phyloP scores from a whole-genome alignment of 2,113 vertebrate genomes.

The Plecotus auritus region DNA sequence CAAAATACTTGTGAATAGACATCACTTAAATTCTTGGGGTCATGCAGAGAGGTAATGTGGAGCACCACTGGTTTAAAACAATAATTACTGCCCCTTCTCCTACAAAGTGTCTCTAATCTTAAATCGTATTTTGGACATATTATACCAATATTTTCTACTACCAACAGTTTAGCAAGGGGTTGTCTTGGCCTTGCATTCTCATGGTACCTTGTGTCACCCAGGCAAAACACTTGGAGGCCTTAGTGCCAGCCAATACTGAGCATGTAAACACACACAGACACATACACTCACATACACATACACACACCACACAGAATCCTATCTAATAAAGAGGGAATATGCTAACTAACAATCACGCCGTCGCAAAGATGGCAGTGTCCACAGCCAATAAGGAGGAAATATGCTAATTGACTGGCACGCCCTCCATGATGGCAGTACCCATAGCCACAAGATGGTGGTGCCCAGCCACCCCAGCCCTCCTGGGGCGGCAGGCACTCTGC shows the following conservation, averaged over 20 bases:
- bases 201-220: not conserved
- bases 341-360: no score
- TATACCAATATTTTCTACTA: not conserved
- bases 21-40: not conserved
- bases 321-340: no score
- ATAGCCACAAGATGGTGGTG: no score
- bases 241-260: not conserved
- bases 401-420: no score
- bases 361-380: no score
- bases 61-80: not conserved
- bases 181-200: not conserved
- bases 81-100: not conserved
- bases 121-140: not conserved
- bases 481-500: no score
- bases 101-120: not conserved
- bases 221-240: not conserved
- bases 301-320: no score
- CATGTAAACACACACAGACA: not conserved
- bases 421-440: no score
- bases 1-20: not conserved
- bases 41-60: not conserved
- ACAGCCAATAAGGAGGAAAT: no score
- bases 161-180: not conserved
- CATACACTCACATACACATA: not conserved
- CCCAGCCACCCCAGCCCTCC: no score